Percentiles rank a stretch among this genome's conserved stretches.
These are phyloP conservation scores for Chironomus tentans DNA, from an alignment of 2,888 invertebrate genomes.

Conservation along the genomic window DNA sequence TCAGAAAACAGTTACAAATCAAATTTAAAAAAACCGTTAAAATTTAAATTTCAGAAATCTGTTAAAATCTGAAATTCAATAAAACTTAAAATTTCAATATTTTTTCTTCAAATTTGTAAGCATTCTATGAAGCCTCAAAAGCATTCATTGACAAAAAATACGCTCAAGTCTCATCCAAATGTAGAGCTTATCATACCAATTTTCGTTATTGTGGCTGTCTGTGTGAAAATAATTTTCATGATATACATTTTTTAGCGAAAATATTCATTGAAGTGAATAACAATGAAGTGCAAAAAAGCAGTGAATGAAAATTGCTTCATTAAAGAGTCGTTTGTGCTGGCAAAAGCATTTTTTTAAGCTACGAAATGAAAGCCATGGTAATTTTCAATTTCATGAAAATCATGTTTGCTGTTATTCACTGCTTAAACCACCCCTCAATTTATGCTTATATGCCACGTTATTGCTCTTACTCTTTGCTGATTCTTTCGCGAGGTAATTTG, in stretches of 20 bases:
- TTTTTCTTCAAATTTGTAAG: no score
- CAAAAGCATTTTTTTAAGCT: not conserved
- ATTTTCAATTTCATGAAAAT: not conserved
- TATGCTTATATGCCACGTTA: not conserved
- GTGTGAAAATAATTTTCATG: no score
- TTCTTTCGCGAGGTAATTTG: slow-evolving; percentile 21
- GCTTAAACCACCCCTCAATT: not conserved
- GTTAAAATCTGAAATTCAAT: no score
- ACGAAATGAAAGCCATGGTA: not conserved
- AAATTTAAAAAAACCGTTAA: no score
- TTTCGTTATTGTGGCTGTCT: no score
- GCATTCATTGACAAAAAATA: no score
- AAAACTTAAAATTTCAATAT: no score
- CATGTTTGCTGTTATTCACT: not conserved
- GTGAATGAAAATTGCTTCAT: slow-evolving; percentile 24
- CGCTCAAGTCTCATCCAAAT: no score
- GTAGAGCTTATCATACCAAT: no score
- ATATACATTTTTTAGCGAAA: not conserved
- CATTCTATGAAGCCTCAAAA: no score
- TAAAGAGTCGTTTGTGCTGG: slow-evolving; percentile 12
- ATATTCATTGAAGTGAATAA: not conserved
- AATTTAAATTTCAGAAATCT: no score
- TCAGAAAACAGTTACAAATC: no score
- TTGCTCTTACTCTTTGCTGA: not conserved
- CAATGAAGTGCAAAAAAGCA: slow-evolving; percentile 10